Conservation (phyloP, 2,888 invertebrate genomes). For the Latheticus oryzae region DNA sequence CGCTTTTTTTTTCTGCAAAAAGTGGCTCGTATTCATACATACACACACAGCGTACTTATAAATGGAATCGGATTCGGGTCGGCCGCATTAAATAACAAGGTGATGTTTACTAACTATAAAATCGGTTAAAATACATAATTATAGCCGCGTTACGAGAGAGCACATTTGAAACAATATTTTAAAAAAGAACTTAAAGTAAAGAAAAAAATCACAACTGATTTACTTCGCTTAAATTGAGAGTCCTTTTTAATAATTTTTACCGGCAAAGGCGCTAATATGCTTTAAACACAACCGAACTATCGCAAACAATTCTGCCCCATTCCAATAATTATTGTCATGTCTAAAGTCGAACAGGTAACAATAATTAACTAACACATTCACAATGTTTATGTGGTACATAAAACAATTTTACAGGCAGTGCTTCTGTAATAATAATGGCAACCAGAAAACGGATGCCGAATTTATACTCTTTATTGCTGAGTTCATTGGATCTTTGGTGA, state of each 20-base stretch:
- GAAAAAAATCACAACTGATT: constrained; percentile 21
- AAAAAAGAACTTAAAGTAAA: constrained; percentile 12
- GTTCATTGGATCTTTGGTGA: constrained; percentile 49
- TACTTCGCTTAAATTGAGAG: constrained; percentile 16
- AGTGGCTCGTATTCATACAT: constrained; percentile 43
- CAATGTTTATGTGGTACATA: constrained; percentile 45
- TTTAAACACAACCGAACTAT: constrained; percentile 48
- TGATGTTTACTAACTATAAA: constrained; percentile 51
- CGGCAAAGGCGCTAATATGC: constrained; percentile 16
- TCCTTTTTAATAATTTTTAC: constrained; percentile 8
- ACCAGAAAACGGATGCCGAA: constrained; percentile 23
- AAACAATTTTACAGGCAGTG: constrained; percentile 56
- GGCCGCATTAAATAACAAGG: constrained; percentile 47
- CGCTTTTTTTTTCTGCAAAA: too few species aligned
- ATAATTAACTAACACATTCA: constrained; percentile 53
- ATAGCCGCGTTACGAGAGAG: constrained; percentile 53
- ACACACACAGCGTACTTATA: constrained; percentile 47
- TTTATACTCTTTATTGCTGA: constrained; percentile 53
- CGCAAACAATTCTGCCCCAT: constrained; percentile 60
- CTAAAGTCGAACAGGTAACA: constrained; percentile 57
- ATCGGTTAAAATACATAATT: constrained; percentile 53
- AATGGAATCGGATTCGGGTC: constrained; percentile 40
- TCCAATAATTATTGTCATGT: constrained; percentile 63
- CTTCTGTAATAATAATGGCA: constrained; percentile 45
- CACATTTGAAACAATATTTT: constrained; percentile 33